Conservation (phyloP, 1,140 invertebrate genomes). For the Heterodera carotae region DNA sequence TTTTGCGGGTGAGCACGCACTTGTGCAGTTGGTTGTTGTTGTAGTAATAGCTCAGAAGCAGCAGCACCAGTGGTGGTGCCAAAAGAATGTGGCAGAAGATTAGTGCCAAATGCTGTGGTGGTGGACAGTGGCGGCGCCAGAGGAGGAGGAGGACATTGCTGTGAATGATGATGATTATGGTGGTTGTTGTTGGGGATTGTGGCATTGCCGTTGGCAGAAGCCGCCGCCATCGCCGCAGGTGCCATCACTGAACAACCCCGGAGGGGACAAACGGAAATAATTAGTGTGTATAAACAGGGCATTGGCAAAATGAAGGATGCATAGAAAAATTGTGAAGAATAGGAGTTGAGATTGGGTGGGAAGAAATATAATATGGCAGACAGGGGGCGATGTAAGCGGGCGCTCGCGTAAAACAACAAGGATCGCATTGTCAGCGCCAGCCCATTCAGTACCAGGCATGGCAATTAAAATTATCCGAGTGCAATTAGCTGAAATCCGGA, state of each 20-base stretch:
- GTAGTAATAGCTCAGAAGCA: background rate
- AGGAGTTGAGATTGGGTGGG: too few relatives aligned
- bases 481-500: too few relatives aligned
- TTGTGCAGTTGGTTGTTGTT: slow-evolving; percentile 3
- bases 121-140: background rate
- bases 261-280: background rate
- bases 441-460: too few relatives aligned
- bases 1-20: too few relatives aligned
- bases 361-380: too few relatives aligned
- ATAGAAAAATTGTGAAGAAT: background rate
- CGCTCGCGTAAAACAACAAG: too few relatives aligned
- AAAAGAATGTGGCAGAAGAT: background rate
- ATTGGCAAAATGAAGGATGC: background rate
- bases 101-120: background rate
- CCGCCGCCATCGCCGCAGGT: background rate
- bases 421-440: too few relatives aligned
- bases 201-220: background rate
- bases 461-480: too few relatives aligned
- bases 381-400: too few relatives aligned
- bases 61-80: background rate
- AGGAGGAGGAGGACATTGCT: background rate
- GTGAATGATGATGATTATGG: background rate
- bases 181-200: background rate
- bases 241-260: background rate
- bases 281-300: background rate